These are phyloP conservation scores for Hippopotamus amphibius DNA, from an alignment of 2,113 vertebrate species.

Conservation along the genomic window DNA sequence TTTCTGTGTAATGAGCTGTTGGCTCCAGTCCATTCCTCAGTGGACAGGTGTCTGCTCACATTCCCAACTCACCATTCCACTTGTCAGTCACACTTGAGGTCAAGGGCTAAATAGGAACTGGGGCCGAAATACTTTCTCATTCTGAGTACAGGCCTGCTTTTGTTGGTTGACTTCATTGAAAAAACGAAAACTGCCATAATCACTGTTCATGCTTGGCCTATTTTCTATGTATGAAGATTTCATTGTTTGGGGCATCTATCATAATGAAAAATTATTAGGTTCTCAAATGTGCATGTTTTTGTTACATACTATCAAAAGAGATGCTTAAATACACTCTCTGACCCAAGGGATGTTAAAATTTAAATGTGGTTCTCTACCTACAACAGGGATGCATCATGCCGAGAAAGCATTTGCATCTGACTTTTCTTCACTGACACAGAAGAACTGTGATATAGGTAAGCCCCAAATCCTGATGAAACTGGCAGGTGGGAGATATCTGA, in stretches of 20 bases:
- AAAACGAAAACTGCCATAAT: conserved; percentile 62
- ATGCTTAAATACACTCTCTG: conserved; percentile 32
- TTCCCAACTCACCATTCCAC: conserved; percentile 77
- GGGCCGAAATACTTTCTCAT: conserved; percentile 76
- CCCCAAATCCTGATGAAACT: conserved; percentile 6
- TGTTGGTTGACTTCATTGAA: conserved; percentile 77
- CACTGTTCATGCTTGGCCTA: conserved; percentile 60
- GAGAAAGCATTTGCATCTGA: conserved; percentile 41
- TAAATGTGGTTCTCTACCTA: conserved; percentile 59
- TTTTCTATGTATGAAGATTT: conserved; percentile 62
- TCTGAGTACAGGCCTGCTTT: conserved; percentile 77
- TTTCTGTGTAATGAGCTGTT: conserved; percentile 83
- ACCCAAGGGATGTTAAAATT: conserved; percentile 46
- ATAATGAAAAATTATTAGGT: conserved; percentile 67
- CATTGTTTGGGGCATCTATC: conserved; percentile 54
- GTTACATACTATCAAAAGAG: conserved; percentile 43
- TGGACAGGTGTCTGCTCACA: conserved; percentile 80
- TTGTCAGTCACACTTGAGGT: conserved; percentile 83
- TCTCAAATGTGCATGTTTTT: conserved; percentile 39
- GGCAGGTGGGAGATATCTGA: not conserved
- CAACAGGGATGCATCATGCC: not conserved
- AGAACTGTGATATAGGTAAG: not conserved
- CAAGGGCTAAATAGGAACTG: conserved; percentile 78
- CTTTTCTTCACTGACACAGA: conserved; percentile 48
- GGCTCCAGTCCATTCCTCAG: conserved; percentile 79